Percentiles rank a stretch among this genome's conserved stretches.
These are phyloP conservation scores for Penaeus vannamei DNA, from an alignment of 1,140 invertebrate genomes.

Conservation along the genomic window DNA sequence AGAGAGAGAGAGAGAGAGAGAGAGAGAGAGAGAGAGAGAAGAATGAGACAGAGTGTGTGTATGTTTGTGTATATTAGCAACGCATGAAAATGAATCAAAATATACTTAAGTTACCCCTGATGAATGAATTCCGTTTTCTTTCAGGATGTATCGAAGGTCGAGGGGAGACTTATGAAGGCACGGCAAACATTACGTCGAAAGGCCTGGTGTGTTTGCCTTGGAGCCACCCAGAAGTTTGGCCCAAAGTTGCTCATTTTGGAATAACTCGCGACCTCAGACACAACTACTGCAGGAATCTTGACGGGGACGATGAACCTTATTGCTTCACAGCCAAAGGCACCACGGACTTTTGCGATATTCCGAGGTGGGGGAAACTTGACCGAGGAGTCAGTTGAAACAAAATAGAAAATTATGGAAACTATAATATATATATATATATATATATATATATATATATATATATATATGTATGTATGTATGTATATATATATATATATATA, in stretches of 20 bases:
- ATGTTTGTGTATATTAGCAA: too few relatives aligned
- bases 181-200: slow-evolving; percentile 73
- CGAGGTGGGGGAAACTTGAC: slow-evolving; percentile 70
- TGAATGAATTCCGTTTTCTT: not conserved
- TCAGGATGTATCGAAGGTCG: slow-evolving; percentile 57
- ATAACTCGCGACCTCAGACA: slow-evolving; percentile 68
- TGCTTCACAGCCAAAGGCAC: slow-evolving; percentile 73
- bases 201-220: slow-evolving; percentile 75
- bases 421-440: too few relatives aligned
- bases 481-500: too few relatives aligned
- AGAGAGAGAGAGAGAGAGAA: too few relatives aligned
- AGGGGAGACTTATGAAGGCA: slow-evolving; percentile 72
- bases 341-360: slow-evolving; percentile 76
- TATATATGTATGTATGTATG: too few relatives aligned
- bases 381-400: too few relatives aligned
- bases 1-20: too few relatives aligned
- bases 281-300: slow-evolving; percentile 76
- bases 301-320: slow-evolving; percentile 74
- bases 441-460: too few relatives aligned
- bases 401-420: too few relatives aligned
- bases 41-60: too few relatives aligned
- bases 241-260: slow-evolving; percentile 16
- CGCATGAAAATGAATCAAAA: too few relatives aligned
- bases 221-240: slow-evolving; percentile 71
- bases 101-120: too few relatives aligned